These are phyloP conservation scores for Anastrepha ludens DNA, from an alignment of 1,140 invertebrate species.

Conservation along the genomic window DNA sequence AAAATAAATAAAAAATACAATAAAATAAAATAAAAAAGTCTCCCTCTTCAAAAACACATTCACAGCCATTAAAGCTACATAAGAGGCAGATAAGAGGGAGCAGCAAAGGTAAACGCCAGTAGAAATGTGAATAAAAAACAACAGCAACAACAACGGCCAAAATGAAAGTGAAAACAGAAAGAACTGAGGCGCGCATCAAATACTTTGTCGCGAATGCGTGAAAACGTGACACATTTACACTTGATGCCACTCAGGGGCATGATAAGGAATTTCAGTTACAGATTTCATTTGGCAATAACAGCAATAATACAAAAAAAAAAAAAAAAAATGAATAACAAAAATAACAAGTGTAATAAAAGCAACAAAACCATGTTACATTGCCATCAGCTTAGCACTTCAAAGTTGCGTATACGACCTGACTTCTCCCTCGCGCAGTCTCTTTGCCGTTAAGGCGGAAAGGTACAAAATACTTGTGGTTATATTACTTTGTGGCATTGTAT, in stretches of 20 bases:
- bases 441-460: background rate
- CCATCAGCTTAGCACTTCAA: background rate
- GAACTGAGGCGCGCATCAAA: slow-evolving; percentile 11
- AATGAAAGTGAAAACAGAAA: background rate
- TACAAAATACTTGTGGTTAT: slow-evolving; percentile 27
- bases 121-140: background rate
- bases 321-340: slow-evolving; percentile 35
- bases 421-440: too few species aligned
- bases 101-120: background rate
- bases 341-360: background rate
- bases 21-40: too few species aligned
- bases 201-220: slow-evolving; percentile 49
- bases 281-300: slow-evolving; percentile 58
- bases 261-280: slow-evolving; percentile 52
- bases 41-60: background rate
- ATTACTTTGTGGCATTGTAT: background rate
- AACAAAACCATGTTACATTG: background rate
- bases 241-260: slow-evolving; percentile 44
- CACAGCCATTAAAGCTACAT: background rate
- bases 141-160: background rate
- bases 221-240: slow-evolving; percentile 56
- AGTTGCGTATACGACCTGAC: background rate
- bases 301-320: slow-evolving; percentile 68
- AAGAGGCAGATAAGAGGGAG: background rate
- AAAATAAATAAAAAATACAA: background rate